Percentiles rank a stretch among this genome's conserved stretches.
These are phyloP conservation scores for Heptranchias perlo DNA, from an alignment of 2,113 vertebrate species.

Conservation along the genomic window DNA sequence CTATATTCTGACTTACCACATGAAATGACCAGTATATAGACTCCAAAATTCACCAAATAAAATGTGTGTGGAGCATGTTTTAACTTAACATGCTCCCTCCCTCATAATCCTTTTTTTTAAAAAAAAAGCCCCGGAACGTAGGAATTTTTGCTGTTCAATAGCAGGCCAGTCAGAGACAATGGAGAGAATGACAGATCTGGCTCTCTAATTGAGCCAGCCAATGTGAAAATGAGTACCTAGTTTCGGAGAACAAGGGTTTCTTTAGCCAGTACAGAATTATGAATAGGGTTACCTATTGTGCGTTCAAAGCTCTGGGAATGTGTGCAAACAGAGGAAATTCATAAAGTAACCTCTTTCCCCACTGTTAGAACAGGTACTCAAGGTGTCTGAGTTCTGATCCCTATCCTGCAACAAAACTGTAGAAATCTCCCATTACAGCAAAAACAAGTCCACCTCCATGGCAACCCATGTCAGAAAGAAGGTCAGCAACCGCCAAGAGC, in stretches of 20 bases:
- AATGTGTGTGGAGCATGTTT: background rate
- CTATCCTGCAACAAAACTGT: background rate
- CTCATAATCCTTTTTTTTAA: background rate
- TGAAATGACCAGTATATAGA: background rate
- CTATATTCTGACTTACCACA: no score
- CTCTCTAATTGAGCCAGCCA: no score
- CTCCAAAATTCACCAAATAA: background rate
- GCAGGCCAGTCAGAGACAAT: no score
- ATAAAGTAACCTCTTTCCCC: background rate
- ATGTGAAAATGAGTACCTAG: background rate
- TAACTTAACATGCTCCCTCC: background rate
- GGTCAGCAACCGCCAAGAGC: background rate
- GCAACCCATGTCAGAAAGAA: background rate
- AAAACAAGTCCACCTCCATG: background rate
- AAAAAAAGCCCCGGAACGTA: background rate
- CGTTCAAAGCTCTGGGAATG: background rate
- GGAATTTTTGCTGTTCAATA: background rate
- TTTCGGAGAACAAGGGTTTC: background rate
- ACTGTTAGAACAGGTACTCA: background rate
- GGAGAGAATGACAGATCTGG: background rate
- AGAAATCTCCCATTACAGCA: background rate
- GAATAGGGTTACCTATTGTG: background rate
- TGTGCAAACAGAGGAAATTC: background rate
- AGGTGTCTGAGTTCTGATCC: background rate
- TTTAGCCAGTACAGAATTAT: background rate